Evolutionary conservation across 2,888 invertebrate species (phyloP).

Genomic region (Cephalotes varians): DNA sequence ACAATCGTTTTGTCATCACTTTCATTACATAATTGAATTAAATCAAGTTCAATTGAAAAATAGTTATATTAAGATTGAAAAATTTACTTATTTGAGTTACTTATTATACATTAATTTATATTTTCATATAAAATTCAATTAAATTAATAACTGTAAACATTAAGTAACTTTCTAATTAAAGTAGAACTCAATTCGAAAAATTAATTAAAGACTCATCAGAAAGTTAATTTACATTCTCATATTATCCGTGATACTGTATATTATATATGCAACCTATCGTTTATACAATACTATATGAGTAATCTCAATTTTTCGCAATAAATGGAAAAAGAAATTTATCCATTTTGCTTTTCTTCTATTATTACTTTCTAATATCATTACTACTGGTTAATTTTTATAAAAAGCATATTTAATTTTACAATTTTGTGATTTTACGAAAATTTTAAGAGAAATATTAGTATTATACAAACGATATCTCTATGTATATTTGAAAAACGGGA

Average conservation of each 20-base stretch:
- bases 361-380: slow-evolving; percentile 1
- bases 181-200: background rate
- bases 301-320: background rate
- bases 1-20: background rate
- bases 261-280: background rate
- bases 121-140: background rate
- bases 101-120: background rate
- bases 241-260: slow-evolving; percentile 6
- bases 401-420: background rate
- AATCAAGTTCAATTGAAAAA: background rate
- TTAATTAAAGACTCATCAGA: background rate
- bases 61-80: too few species aligned
- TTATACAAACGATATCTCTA: background rate
- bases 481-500: background rate
- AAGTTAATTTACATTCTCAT: background rate
- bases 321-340: background rate
- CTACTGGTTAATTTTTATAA: background rate
- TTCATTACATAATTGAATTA: background rate
- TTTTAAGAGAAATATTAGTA: background rate
- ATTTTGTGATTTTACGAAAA: background rate
- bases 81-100: background rate
- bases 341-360: background rate
- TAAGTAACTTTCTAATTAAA: background rate
- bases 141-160: slow-evolving; percentile 1
- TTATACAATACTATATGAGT: background rate